Conservation (phyloP, 1,140 invertebrate species). For the Thrips palmi region DNA sequence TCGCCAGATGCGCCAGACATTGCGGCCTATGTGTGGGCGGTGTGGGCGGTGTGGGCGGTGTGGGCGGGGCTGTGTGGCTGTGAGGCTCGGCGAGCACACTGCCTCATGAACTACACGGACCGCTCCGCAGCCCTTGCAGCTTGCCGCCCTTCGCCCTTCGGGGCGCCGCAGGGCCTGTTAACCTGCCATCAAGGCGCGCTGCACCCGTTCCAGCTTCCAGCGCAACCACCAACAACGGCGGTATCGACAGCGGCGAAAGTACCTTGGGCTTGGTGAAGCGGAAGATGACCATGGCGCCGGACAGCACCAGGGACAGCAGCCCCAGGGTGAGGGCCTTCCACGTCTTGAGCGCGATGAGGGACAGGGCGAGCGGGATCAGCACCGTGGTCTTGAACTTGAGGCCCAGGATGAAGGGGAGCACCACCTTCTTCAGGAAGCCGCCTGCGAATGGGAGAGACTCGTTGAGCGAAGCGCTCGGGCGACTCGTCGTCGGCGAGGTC, state of each 20-base stretch:
- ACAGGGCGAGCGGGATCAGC: conserved; percentile 54
- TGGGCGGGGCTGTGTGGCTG: too few species aligned
- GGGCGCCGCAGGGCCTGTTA: too few species aligned
- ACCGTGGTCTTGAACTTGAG: conserved; percentile 70
- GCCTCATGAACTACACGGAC: too few species aligned
- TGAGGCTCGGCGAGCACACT: too few species aligned
- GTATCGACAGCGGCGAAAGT: conserved; percentile 15
- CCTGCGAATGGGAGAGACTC: conserved; percentile 26
- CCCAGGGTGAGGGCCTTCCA: conserved; percentile 73
- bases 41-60: too few species aligned
- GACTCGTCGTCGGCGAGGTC: conserved; percentile 9
- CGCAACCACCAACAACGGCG: too few species aligned
- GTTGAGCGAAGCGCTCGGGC: conserved; percentile 17
- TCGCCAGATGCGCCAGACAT: too few species aligned
- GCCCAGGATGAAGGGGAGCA: conserved; percentile 64
- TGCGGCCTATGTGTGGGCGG: too few species aligned
- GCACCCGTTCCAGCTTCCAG: too few species aligned
- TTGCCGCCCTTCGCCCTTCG: too few species aligned
- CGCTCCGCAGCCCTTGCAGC: too few species aligned
- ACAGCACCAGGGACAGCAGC: conserved; percentile 48
- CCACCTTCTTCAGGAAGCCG: conserved; percentile 62
- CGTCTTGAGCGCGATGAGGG: conserved; percentile 64
- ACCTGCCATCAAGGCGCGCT: too few species aligned
- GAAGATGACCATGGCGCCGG: conserved; percentile 61
- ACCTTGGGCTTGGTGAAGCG: conserved; percentile 68